Evolutionary conservation across 1,140 invertebrate species (phyloP).

Genomic region (Aphaenogaster rudis): DNA sequence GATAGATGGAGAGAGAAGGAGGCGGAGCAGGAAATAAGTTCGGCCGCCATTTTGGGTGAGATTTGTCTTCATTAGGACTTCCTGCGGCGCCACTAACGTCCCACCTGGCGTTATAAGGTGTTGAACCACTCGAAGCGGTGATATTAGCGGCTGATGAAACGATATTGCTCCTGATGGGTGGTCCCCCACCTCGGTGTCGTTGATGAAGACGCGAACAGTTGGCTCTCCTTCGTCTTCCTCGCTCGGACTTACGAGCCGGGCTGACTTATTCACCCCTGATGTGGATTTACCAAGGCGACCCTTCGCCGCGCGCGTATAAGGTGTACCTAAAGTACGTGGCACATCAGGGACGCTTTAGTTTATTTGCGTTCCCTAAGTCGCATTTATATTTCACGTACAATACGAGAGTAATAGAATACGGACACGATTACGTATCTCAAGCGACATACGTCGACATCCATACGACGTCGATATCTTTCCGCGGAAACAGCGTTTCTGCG

Average conservation of each 20-base stretch:
- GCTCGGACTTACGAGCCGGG: conserved; percentile 54
- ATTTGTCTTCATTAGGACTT: conserved; percentile 87
- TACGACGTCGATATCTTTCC: not conserved
- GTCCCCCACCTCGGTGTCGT: conserved; percentile 74
- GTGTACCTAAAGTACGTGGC: conserved; percentile 29
- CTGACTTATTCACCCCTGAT: conserved; percentile 59
- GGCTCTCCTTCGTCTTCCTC: conserved; percentile 72
- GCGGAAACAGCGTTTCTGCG: not conserved
- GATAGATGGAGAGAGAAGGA: conserved; percentile 50
- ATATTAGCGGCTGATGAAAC: conserved; percentile 83
- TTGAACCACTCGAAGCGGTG: conserved; percentile 81
- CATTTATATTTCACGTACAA: conserved; percentile 20
- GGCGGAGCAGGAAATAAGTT: conserved; percentile 81
- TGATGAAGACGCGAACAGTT: conserved; percentile 80
- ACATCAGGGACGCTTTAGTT: conserved; percentile 3
- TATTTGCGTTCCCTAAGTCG: not conserved
- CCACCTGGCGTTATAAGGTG: conserved; percentile 85
- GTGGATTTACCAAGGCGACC: conserved; percentile 58
- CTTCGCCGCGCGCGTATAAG: conserved; percentile 31
- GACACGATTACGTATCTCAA: not conserved
- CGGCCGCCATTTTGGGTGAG: conserved; percentile 82
- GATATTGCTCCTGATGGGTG: conserved; percentile 83
- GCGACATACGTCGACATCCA: not conserved
- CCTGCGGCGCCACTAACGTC: conserved; percentile 81
- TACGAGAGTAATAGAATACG: conserved; percentile 24